A percentile compares a stretch with the other conserved stretches of the same genome.
Conservation (phyloP, 2,888 invertebrate species). For the Apodemia mormo region DNA sequence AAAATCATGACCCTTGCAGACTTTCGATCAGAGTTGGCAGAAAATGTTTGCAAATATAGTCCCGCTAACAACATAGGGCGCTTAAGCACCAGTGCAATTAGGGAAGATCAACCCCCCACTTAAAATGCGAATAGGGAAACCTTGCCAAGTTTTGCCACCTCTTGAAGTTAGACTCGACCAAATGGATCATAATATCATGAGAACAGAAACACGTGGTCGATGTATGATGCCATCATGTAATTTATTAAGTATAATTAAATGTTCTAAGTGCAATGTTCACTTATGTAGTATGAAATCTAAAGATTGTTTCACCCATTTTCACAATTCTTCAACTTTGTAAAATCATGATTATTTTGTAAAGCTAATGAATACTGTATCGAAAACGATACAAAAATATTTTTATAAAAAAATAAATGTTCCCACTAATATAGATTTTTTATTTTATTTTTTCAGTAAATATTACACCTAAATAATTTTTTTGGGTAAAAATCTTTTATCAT, state of each 20-base stretch:
- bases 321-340: constrained; percentile 31
- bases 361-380: constrained; percentile 28
- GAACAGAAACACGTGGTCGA: constrained; percentile 33
- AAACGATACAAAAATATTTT: constrained; percentile 24
- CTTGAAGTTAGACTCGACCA: constrained; percentile 38
- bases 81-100: constrained; percentile 35
- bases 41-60: constrained; percentile 38
- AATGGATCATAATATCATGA: constrained; percentile 37
- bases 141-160: constrained; percentile 20
- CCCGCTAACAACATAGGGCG: constrained; percentile 37
- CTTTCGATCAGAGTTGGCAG: constrained; percentile 34
- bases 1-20: constrained; percentile 34
- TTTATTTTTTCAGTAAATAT: too few relatives aligned
- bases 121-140: constrained; percentile 39
- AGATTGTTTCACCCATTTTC: constrained; percentile 30
- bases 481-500: too few relatives aligned
- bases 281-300: constrained; percentile 30
- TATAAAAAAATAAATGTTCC: too few relatives aligned
- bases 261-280: constrained; percentile 28
- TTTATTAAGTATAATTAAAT: constrained; percentile 28
- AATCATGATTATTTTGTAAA: constrained; percentile 29
- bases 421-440: too few relatives aligned
- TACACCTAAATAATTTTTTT: too few relatives aligned
- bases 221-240: constrained; percentile 32
- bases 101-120: constrained; percentile 19